Evolutionary conservation across 1,140 invertebrate genomes (phyloP), one percentile per base, ranked within the genome.

Genomic region (Cylas formicarius): DNA sequence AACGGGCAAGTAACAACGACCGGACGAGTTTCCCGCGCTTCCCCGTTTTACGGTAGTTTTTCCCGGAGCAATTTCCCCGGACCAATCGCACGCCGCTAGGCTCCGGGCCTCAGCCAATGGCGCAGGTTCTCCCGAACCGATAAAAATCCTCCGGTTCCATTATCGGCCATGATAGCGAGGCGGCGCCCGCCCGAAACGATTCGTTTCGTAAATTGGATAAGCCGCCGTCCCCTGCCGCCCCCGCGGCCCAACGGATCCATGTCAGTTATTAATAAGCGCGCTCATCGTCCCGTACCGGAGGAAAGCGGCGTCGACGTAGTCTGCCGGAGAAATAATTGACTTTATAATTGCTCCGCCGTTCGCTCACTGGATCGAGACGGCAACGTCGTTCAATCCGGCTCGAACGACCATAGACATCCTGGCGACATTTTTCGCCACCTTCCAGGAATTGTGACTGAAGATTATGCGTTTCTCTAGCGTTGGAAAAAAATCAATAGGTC

Each of bases 71-170:
- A 31, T 31, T 31, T 31, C 29, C 29, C 11, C 29, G 5, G 29
- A 11, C 29, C 29, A 31, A 31, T 31, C 11, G 11, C 29, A 11
- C 18, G 11, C 11, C 29, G 29, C 5, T 6, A 5, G 5, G 7
- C 4, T 11, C 29, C n/a, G n/a, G 5, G 29, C 29, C 5, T 5
- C 5, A 17, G 11, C 29, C 29, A 31, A 31, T 31, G n/a, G n/a
- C 29, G 29, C 11, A 5, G 29, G 5, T 7, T n/a, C 29, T 5
- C 5, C 11, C 11, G 5, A 5, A 5, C 29, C 29, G 29, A 31
- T 31, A 31, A 31, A 31, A 31, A 31, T 31, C 5, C 29, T 31
- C 29, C 29, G 29, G 29, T 31, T 31, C 29, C 29, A 31, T 31
- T 31, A 31, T 31, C 29, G 29, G 29, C 29, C 29, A 31, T 31